These are phyloP conservation scores for Cyprinus carpio DNA, from an alignment of 2,113 vertebrate species.

Conservation along the genomic window DNA sequence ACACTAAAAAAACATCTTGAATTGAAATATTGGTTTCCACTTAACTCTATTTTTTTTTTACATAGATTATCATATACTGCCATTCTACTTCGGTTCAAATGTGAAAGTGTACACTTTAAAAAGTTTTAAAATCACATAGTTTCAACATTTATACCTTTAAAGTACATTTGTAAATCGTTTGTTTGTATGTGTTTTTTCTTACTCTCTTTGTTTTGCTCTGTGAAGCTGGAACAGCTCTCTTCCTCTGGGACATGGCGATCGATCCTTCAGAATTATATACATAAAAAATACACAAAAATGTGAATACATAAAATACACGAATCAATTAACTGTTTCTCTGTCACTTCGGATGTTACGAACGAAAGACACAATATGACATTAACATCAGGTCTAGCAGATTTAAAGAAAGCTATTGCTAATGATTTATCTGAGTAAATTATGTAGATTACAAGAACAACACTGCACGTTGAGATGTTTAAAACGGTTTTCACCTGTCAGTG, in stretches of 20 bases:
- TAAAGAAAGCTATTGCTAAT: background rate
- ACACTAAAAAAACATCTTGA: background rate
- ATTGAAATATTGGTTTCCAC: too few species aligned
- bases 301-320: background rate
- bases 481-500: background rate
- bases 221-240: constrained; percentile 36
- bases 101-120: background rate
- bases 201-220: constrained; percentile 54
- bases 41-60: background rate
- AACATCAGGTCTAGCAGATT: background rate
- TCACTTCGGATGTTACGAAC: background rate
- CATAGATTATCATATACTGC: background rate
- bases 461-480: background rate
- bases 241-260: constrained; percentile 67
- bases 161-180: background rate
- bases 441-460: background rate
- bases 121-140: background rate
- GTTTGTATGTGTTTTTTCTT: background rate
- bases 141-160: background rate
- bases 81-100: background rate
- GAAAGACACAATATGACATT: background rate
- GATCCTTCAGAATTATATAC: background rate
- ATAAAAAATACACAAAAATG: background rate
- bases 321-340: background rate
- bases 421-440: background rate